These are phyloP conservation scores for Lacerta viridis DNA, from an alignment of 2,797 vertebrate species.

Conservation along the genomic window DNA sequence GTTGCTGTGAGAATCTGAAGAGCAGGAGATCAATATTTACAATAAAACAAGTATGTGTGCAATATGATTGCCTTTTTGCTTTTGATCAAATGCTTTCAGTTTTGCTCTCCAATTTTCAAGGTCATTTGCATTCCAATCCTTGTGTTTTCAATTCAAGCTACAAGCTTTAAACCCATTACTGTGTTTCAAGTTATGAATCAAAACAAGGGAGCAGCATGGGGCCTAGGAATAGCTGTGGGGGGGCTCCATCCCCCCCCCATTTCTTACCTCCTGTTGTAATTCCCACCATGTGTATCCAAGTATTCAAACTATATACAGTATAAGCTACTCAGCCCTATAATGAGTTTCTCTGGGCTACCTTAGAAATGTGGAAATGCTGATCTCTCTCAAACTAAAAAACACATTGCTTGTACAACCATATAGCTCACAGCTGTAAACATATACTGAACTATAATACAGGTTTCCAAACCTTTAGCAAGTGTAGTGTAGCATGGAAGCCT, in stretches of 20 bases:
- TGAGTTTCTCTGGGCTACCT: not conserved
- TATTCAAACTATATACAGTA: not conserved
- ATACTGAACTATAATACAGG: not conserved
- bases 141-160: not conserved
- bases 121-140: conserved; percentile 28
- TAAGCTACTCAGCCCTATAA: too few relatives aligned
- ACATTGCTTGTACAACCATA: not conserved
- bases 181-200: not conserved
- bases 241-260: not conserved
- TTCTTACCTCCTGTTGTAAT: not conserved
- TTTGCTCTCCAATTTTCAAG: conserved; percentile 5
- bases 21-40: not conserved
- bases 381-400: too few relatives aligned
- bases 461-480: not conserved
- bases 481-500: not conserved
- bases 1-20: not conserved
- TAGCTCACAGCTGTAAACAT: not conserved
- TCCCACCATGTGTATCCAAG: not conserved
- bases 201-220: conserved; percentile 5
- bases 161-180: not conserved
- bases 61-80: not conserved
- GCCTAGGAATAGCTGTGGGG: not conserved
- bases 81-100: not conserved
- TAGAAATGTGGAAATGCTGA: not conserved
- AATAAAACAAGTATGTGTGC: not conserved